Conservation (phyloP, 92 coral and sea anemone genomes). For the Siderastrea siderea region DNA sequence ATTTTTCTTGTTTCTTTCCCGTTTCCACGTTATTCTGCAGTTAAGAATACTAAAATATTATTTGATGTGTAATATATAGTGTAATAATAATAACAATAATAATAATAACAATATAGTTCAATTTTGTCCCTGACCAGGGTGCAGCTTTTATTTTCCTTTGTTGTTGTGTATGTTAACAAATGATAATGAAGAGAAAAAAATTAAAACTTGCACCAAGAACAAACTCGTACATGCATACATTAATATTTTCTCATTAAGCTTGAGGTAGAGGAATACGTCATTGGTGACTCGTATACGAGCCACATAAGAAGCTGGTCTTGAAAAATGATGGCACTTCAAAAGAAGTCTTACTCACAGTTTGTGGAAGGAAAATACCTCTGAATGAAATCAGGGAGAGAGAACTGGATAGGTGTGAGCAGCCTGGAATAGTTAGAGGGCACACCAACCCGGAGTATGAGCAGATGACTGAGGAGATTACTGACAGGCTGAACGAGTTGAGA, state of each 20-base stretch:
- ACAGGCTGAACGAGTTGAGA: slow-evolving; percentile 4
- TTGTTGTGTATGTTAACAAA: no score
- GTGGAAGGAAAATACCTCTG: slow-evolving; percentile 35
- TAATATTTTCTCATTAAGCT: neutral
- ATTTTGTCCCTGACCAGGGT: no score
- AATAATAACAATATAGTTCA: no score
- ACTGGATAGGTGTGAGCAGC: slow-evolving; percentile 13
- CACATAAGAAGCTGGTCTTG: slow-evolving; percentile 31
- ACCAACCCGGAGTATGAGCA: slow-evolving; percentile 7
- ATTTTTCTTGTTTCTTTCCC: no score
- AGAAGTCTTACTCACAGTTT: slow-evolving; percentile 23
- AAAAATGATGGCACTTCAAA: slow-evolving; percentile 28
- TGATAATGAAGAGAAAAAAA: no score
- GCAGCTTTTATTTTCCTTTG: no score
- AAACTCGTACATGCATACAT: neutral
- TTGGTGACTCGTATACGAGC: slow-evolving; percentile 35
- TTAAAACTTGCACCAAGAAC: neutral
- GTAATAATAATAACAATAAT: no score
- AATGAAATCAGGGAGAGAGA: slow-evolving; percentile 3
- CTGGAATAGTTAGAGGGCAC: slow-evolving; percentile 2
- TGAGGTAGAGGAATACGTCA: slow-evolving; percentile 18
- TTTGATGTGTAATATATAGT: no score
- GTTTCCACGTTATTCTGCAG: no score
- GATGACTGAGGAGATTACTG: slow-evolving; percentile 12
- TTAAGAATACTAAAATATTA: no score